Evolutionary conservation across 2,113 vertebrate species (phyloP).

Genomic region (Emydura subglobosa): DNA sequence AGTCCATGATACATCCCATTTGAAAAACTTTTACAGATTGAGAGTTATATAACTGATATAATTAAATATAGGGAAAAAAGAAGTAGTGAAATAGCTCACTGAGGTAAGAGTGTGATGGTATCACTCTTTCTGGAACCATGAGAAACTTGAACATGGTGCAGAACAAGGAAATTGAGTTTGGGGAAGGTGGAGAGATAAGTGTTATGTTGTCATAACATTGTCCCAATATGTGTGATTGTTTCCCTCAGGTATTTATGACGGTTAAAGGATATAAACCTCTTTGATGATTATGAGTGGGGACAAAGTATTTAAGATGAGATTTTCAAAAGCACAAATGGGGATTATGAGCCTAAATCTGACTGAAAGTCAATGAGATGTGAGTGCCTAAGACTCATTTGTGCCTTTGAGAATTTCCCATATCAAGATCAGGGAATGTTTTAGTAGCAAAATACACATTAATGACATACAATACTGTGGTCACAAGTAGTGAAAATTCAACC

Average conservation of each 20-base stretch:
- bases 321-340: background rate
- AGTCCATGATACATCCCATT: background rate
- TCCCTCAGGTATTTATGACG: background rate
- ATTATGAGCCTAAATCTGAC: background rate
- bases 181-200: background rate
- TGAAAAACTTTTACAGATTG: background rate
- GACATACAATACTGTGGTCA: background rate
- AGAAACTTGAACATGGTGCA: background rate
- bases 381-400: background rate
- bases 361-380: background rate
- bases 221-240: background rate
- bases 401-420: accelerated
- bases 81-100: background rate
- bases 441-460: background rate
- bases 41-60: background rate
- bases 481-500: background rate
- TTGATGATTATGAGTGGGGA: background rate
- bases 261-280: background rate
- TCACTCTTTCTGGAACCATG: background rate
- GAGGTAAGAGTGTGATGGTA: background rate
- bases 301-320: background rate
- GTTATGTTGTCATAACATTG: background rate
- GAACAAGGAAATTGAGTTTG: background rate
- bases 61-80: background rate
- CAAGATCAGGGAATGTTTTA: background rate